phyloP scores from a whole-genome alignment of 2,888 invertebrate genomes.

The Steinernema hermaphroditum region DNA sequence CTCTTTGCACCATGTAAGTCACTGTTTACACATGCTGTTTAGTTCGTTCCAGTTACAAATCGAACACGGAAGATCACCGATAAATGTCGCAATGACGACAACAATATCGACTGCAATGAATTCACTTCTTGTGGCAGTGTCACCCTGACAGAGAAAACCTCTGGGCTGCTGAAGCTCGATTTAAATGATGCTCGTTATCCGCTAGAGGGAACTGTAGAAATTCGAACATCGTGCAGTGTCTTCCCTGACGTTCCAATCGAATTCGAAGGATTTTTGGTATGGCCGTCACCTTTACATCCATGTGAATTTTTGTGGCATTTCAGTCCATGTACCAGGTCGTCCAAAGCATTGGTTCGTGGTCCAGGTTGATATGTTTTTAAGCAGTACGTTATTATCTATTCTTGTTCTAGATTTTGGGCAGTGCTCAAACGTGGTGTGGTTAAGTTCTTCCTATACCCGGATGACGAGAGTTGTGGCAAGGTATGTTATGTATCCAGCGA shows the following conservation, averaged over 20 bases:
- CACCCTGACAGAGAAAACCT: background rate
- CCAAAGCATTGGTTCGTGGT: constrained; percentile 25
- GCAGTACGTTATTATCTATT: too few relatives aligned
- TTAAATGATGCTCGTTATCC: background rate
- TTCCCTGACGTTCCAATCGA: background rate
- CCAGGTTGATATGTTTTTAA: too few relatives aligned
- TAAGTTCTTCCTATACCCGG: constrained; percentile 13
- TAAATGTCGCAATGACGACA: too few relatives aligned
- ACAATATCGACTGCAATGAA: background rate
- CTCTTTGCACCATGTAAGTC: background rate
- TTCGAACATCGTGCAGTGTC: background rate
- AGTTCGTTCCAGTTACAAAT: too few relatives aligned
- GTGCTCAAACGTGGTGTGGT: background rate
- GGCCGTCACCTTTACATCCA: background rate
- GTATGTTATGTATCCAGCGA: background rate
- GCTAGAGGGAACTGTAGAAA: background rate
- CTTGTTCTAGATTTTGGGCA: background rate
- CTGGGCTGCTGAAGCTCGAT: background rate
- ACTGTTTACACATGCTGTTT: too few relatives aligned
- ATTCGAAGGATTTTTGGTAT: constrained; percentile 16
- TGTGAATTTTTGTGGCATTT: background rate
- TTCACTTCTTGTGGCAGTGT: background rate
- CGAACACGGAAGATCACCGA: too few relatives aligned
- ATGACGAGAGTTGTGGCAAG: constrained; percentile 1
- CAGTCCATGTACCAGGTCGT: constrained; percentile 25